phyloP scores from a whole-genome alignment of 2,888 invertebrate species.

The Epiblema foenella region DNA sequence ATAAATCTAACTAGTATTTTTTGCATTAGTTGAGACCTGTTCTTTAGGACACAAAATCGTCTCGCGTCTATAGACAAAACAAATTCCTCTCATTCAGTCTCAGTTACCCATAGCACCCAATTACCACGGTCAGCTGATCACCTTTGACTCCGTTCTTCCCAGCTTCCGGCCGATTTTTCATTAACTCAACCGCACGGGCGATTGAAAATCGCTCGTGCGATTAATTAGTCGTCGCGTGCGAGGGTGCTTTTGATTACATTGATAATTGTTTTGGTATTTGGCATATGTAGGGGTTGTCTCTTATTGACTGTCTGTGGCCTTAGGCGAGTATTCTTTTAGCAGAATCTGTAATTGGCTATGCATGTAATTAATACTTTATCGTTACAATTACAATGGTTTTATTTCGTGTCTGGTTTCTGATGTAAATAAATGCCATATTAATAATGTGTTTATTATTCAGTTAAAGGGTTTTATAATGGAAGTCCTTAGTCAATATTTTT shows the following conservation, averaged over 20 bases:
- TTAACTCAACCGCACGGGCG: constrained; percentile 66
- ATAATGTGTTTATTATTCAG: too few relatives aligned
- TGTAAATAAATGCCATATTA: not conserved
- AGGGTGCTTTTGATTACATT: constrained; percentile 71
- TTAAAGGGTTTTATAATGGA: too few relatives aligned
- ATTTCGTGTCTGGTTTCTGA: constrained; percentile 2
- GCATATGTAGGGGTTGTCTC: constrained; percentile 41
- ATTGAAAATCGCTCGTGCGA: constrained; percentile 73
- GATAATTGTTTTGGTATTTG: constrained; percentile 68
- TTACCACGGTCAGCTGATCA: constrained; percentile 67
- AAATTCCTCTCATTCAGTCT: constrained; percentile 45
- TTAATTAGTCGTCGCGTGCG: constrained; percentile 76
- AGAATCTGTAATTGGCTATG: constrained; percentile 42
- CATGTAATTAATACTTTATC: constrained; percentile 36
- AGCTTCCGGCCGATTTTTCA: constrained; percentile 79
- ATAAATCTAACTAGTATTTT: too few relatives aligned
- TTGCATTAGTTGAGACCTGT: constrained; percentile 6
- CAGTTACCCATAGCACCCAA: constrained; percentile 53
- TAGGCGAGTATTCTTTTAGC: constrained; percentile 38
- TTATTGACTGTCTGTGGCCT: constrained; percentile 41
- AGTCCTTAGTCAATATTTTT: too few relatives aligned
- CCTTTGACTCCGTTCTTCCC: constrained; percentile 56
- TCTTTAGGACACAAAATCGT: constrained; percentile 21
- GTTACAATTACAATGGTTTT: constrained; percentile 18
- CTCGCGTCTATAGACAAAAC: constrained; percentile 37